A percentile compares a stretch with the other conserved stretches of the same genome.
Conservation (phyloP, 2,888 invertebrate genomes). For the Lepidocyrtoides sp. region DNA sequence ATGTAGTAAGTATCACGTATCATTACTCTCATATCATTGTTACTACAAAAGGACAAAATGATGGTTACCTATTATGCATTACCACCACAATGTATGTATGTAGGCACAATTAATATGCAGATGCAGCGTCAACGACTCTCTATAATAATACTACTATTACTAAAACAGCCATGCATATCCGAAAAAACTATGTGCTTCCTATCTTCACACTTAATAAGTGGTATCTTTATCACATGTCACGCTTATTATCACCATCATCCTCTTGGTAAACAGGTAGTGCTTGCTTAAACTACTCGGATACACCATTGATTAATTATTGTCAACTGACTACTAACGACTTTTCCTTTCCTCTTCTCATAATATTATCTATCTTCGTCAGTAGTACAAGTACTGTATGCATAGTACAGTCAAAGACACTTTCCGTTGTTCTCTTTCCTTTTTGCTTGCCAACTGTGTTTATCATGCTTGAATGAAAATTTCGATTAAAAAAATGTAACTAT, state of each 20-base stretch:
- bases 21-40: background rate
- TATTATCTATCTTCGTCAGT: no score
- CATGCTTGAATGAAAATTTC: background rate
- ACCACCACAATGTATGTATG: no score
- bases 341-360: background rate
- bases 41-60: background rate
- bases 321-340: conserved; percentile 9
- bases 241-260: conserved; percentile 20
- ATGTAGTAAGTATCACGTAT: no score
- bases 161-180: no score
- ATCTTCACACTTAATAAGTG: conserved; percentile 69
- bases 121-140: no score
- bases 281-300: conserved; percentile 1
- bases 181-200: conserved; percentile 8
- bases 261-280: conserved; percentile 22
- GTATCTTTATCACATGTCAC: conserved; percentile 67
- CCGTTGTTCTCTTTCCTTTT: background rate
- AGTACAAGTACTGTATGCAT: no score
- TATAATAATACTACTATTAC: no score
- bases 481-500: background rate
- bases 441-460: conserved; percentile 31
- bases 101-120: no score
- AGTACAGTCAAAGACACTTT: background rate
- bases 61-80: background rate
- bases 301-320: conserved; percentile 72